phyloP scores from a whole-genome alignment of 1,140 invertebrate species.

The Leptopilina clavipes region DNA sequence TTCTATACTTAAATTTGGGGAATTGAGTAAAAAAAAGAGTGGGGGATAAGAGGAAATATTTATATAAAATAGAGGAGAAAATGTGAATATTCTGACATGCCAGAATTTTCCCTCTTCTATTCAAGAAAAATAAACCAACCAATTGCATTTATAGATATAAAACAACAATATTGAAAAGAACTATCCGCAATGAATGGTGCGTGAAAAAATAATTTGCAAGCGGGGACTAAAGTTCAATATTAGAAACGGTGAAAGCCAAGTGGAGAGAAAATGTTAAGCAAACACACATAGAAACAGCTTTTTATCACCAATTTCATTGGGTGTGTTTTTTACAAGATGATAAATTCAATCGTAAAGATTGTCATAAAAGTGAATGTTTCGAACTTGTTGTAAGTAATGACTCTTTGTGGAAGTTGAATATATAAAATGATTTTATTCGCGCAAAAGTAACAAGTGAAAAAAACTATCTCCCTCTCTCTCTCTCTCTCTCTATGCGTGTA shows the following conservation, averaged over 20 bases:
- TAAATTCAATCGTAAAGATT: conserved; percentile 13
- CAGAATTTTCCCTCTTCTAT: no score
- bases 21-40: no score
- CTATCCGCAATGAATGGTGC: neutral
- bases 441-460: neutral
- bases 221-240: neutral
- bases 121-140: neutral
- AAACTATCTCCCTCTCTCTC: no score
- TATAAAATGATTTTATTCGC: conserved; percentile 1
- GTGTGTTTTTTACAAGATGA: conserved; percentile 12
- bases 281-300: neutral
- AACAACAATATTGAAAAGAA: neutral
- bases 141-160: neutral
- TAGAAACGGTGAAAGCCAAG: conserved; percentile 13
- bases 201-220: neutral
- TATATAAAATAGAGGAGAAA: no score
- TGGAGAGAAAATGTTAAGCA: conserved; percentile 25
- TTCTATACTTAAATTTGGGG: no score
- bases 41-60: no score
- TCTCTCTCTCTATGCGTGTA: neutral
- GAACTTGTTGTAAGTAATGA: neutral
- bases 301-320: conserved; percentile 5
- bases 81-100: no score
- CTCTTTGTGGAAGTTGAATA: neutral
- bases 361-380: conserved; percentile 14